Conservation (phyloP, 2,113 vertebrate species). For the Oncorhynchus mykiss region DNA sequence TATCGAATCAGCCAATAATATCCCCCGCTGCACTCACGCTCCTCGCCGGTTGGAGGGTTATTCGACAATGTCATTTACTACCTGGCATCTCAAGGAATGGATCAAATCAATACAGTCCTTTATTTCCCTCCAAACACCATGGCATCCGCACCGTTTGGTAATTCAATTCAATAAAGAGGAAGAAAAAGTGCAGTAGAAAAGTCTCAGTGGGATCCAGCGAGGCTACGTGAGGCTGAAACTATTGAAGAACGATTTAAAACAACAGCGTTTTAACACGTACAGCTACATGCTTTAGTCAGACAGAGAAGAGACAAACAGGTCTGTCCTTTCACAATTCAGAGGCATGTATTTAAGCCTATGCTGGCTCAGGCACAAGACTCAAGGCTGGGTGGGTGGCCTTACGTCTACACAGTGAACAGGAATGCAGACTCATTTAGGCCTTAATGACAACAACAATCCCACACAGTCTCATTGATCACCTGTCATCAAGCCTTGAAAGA, state of each 20-base stretch:
- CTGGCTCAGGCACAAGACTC: too few species aligned
- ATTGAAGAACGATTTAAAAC: constrained; percentile 19
- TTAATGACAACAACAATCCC: constrained; percentile 26
- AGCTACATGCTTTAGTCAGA: constrained; percentile 3
- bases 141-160: constrained; percentile 18
- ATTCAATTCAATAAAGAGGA: constrained; percentile 45
- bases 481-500: constrained; percentile 35
- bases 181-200: constrained; percentile 20
- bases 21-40: constrained; percentile 13
- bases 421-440: constrained; percentile 45
- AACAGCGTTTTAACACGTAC: background rate
- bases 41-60: background rate
- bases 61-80: constrained; percentile 41
- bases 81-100: constrained; percentile 39
- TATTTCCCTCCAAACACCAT: constrained; percentile 47
- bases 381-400: background rate
- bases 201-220: constrained; percentile 17
- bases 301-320: too few species aligned
- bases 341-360: too few species aligned
- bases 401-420: constrained; percentile 45
- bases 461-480: constrained; percentile 37
- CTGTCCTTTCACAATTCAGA: too few species aligned
- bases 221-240: background rate
- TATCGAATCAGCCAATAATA: constrained; percentile 53
- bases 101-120: constrained; percentile 52